Evolutionary conservation across 1,140 invertebrate species (phyloP), one percentile per base, ranked within the genome.

Genomic region (Euwallacea fornicatus): DNA sequence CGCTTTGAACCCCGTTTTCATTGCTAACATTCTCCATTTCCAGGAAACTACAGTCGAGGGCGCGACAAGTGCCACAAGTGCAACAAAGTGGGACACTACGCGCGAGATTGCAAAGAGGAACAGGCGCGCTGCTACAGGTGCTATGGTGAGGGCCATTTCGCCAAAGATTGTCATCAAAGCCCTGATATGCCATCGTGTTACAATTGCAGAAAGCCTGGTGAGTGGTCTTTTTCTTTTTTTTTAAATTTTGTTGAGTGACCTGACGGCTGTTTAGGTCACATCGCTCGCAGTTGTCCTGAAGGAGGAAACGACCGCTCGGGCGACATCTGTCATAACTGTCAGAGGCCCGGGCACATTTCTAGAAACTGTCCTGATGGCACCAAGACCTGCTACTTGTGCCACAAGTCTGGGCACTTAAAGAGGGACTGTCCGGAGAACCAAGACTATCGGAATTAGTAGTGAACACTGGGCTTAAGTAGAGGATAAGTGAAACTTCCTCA

Each of bases 31-130:
- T 61, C 42, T 50, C 83, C 84, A 61, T 83, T 84, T 60, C 81
- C 78, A 74, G 88, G 87, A 72, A 86, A 88, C 54, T 79, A 78
- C 73, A 82, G 83, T 63, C 83, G 89, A 75, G 84, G 85, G 47
- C 88, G 89, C 73, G 91, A 93, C 76, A 93, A 93, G 85, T 97
- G 95, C 85, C 97, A 93, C 88, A 97, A 96, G 84, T 98, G 95
- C 84, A 97, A 97, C 84, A 88, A 93, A 82, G 90, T 91, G 79
- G 95, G 95, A 54, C 94, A 97, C 83, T 96, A 96, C 82, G 94
- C 94, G 75, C 89, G 94, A 73, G 93, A 96, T 76, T 97, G 94
- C 86, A 93, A 93, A 81, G 92, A 94, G 81, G 90, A 91, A 77
- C 89, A 89, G 65, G 90, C 93, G 80, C 86, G 91, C 74, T 95